Base-by-base conservation (phyloP, 2,113 vertebrate species). In the Capra hircus region DNA sequence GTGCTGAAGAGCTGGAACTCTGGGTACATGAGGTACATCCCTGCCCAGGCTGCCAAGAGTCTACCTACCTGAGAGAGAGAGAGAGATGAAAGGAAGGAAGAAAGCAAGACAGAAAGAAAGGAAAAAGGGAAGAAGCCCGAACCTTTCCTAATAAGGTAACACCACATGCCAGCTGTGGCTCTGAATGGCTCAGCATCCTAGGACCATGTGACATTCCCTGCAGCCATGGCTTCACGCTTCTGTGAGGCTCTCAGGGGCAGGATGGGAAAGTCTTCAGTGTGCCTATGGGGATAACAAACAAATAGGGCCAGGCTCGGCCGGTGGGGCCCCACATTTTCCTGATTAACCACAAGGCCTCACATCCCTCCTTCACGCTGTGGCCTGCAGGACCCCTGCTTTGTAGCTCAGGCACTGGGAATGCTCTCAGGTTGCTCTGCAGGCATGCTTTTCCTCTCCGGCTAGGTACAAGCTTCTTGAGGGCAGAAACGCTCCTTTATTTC, bases 111-210 rank as follows among this genome's bases (percentile, higher is more conserved):
- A 17, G 19, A 53, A 8, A 14, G 7, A 11, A n/a, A 59, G 30
- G 64, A 36, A 36, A 21, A 52, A 80, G 64, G 43, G 53, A 91
- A 89, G 87, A 93, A 9, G 52, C n/a, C 81, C 10, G 5, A 95
- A 57, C 83, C 60, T 96, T 96, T 84, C 97, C 96, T 97, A 96
- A 97, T 97, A 97, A 96, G 98, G 96, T 48, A 86, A 97, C 23
- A 59, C 40, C 89, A 81, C 60, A 96, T 92, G 95, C 90, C 93
- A 83, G 78, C 86, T 97, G 96, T 89, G 91, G 83, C 91, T 93
- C 95, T 23, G 2, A 88, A 96, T 92, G 92, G 97, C 94, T 91
- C 84, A 94, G 97, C 86, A 89, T 27, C 50, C 78, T 16, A 48
- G 88, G 92, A 57, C 94, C 88, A 57, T 40, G 48, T 80, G 96